Conservation (phyloP, 2,797 vertebrate species). For the Sebastes flavidus region DNA sequence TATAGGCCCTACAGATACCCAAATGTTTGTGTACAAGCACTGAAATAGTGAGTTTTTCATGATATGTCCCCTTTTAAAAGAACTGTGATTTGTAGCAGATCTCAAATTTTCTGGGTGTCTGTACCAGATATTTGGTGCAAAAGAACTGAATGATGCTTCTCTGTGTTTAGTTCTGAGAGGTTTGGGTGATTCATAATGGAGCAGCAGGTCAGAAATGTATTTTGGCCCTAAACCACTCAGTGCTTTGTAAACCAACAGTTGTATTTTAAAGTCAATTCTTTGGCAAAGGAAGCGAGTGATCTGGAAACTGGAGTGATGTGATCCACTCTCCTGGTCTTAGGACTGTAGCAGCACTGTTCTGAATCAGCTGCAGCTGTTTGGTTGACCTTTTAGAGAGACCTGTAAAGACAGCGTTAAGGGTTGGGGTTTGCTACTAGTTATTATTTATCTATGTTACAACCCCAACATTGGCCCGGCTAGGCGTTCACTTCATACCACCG, state of each 20-base stretch:
- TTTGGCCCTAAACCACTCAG: neutral
- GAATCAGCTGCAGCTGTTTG: neutral
- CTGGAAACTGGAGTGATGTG: neutral
- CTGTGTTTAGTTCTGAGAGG: neutral
- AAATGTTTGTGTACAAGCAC: neutral
- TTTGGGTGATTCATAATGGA: neutral
- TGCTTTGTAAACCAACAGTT: neutral
- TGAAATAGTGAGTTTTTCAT: neutral
- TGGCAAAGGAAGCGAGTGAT: neutral
- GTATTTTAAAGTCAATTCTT: neutral
- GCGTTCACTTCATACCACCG: neutral
- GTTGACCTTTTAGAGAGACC: neutral
- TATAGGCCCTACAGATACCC: neutral
- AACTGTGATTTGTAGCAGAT: neutral
- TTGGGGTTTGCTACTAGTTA: no score
- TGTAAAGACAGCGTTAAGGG: neutral
- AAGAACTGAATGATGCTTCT: neutral
- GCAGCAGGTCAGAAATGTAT: neutral
- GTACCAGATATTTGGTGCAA: neutral
- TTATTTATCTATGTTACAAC: neutral
- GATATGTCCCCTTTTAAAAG: neutral
- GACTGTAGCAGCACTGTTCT: neutral
- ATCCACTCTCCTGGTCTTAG: neutral
- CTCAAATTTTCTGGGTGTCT: neutral
- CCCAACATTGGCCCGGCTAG: neutral